Percentiles rank a stretch among this genome's conserved stretches.
Evolutionary conservation across 2,797 vertebrate species (phyloP).

Genomic region (Dermochelys coriacea): DNA sequence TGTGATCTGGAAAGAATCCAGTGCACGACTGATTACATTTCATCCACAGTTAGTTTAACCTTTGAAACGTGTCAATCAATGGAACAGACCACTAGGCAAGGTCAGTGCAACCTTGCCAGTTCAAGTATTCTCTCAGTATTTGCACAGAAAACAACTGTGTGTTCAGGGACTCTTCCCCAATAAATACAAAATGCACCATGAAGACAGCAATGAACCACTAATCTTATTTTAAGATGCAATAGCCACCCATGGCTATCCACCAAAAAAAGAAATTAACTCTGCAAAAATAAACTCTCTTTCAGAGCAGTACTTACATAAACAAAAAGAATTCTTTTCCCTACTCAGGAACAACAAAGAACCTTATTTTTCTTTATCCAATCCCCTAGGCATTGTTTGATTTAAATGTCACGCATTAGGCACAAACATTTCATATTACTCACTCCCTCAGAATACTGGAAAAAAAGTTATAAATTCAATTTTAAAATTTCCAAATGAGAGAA

Average conservation of each 20-base stretch:
- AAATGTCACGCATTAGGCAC: background rate
- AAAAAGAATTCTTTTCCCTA: background rate
- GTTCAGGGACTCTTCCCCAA: slow-evolving; percentile 49
- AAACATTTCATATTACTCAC: background rate
- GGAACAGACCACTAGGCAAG: slow-evolving; percentile 72
- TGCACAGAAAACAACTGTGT: slow-evolving; percentile 64
- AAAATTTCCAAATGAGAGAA: background rate
- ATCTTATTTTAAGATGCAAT: slow-evolving; percentile 23
- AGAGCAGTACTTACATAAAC: background rate
- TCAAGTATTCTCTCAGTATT: slow-evolving; percentile 65
- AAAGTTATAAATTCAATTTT: background rate
- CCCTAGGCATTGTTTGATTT: background rate
- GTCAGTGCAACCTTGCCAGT: slow-evolving; percentile 75
- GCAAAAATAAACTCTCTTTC: background rate
- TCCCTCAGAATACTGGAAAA: background rate
- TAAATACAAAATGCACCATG: slow-evolving; percentile 46
- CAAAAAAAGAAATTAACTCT: background rate
- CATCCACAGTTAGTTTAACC: slow-evolving; percentile 81
- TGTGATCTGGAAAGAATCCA: slow-evolving; percentile 74
- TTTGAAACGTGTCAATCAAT: slow-evolving; percentile 80
- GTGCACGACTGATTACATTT: slow-evolving; percentile 75
- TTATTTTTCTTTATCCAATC: background rate
- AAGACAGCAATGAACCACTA: background rate
- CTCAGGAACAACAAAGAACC: background rate
- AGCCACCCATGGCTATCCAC: background rate